Conservation (phyloP, 2,113 vertebrate species). For the Psephotus haematonotus region DNA sequence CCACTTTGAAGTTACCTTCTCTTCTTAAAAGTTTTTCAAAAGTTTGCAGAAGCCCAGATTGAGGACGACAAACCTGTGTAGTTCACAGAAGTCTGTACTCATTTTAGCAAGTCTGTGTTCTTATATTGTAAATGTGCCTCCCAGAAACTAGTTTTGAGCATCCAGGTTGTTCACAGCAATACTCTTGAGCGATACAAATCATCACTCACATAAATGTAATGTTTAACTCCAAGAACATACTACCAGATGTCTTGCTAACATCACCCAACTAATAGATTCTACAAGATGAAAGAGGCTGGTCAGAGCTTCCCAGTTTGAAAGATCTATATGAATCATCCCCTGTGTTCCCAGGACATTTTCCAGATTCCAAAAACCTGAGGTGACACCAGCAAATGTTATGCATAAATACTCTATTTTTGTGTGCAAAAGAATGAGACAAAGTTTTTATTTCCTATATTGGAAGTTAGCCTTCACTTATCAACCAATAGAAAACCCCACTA, state of each 20-base stretch:
- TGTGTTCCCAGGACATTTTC: background rate
- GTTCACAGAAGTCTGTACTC: background rate
- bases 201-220: background rate
- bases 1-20: background rate
- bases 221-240: background rate
- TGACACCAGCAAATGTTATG: background rate
- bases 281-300: background rate
- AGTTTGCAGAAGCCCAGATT: background rate
- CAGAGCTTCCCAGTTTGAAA: background rate
- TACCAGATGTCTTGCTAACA: background rate
- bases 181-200: background rate
- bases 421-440: background rate
- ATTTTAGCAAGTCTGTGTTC: background rate
- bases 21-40: background rate
- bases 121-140: background rate
- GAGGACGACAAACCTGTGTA: background rate
- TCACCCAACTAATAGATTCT: background rate
- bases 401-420: background rate
- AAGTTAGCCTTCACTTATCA: background rate
- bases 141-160: background rate
- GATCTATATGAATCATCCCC: background rate
- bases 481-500: background rate
- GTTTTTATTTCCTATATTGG: background rate
- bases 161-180: background rate
- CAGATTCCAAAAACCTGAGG: background rate